These are phyloP conservation scores for Aphidius gifuensis DNA, from an alignment of 1,140 invertebrate genomes.

Conservation along the genomic window DNA sequence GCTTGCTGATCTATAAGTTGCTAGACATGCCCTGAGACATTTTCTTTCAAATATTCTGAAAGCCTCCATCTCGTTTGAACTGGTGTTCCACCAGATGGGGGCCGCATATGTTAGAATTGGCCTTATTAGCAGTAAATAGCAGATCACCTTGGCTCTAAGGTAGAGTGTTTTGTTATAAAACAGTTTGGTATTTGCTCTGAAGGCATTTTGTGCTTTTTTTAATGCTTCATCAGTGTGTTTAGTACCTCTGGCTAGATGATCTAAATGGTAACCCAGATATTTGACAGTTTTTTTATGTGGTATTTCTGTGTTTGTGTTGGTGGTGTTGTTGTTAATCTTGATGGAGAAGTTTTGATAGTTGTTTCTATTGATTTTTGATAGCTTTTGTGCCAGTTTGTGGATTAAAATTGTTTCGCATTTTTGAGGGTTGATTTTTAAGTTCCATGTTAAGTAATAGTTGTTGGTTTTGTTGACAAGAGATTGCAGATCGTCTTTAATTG, in stretches of 20 bases:
- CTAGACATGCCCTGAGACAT: neutral
- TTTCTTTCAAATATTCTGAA: conserved; percentile 12
- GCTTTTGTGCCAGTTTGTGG: too few species aligned
- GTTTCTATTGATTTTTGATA: too few species aligned
- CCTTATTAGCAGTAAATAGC: conserved; percentile 22
- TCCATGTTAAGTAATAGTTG: too few species aligned
- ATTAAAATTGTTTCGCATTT: too few species aligned
- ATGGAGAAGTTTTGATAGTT: too few species aligned
- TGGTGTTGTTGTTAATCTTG: neutral
- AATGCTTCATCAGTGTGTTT: neutral
- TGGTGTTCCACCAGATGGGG: conserved; percentile 17
- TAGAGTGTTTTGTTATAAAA: conserved; percentile 10
- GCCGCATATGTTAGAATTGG: conserved; percentile 20
- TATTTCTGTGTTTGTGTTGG: neutral
- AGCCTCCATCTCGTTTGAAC: neutral
- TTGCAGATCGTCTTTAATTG: too few species aligned
- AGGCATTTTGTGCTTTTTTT: conserved; percentile 1
- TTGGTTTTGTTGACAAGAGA: too few species aligned
- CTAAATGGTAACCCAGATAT: conserved; percentile 12
- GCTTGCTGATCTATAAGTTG: neutral
- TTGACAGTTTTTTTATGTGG: conserved; percentile 8
- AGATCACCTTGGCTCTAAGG: conserved; percentile 10
- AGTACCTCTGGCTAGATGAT: neutral
- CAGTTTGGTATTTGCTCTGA: neutral
- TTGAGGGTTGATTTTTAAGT: too few species aligned